Percentiles rank a stretch among this genome's conserved stretches.
Conservation (phyloP, 2,113 vertebrate genomes). For the Albula glossodonta region DNA sequence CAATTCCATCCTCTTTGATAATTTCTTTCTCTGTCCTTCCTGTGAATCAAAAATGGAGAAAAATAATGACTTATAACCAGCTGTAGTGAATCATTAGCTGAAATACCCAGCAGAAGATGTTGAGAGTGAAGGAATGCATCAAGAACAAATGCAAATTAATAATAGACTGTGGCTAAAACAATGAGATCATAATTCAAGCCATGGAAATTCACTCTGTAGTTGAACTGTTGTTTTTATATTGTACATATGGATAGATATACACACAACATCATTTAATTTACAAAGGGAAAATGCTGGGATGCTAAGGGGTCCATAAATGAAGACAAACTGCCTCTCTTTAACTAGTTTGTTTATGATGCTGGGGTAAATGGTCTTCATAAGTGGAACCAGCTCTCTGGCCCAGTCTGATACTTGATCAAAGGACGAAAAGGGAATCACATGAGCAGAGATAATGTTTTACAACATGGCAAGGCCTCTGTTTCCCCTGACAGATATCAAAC, state of each 20-base stretch:
- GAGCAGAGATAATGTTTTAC: constrained; percentile 52
- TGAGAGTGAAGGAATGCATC: constrained; percentile 29
- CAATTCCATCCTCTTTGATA: constrained; percentile 54
- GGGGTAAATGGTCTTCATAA: no score
- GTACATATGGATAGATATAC: constrained; percentile 73
- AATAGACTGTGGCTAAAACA: constrained; percentile 41
- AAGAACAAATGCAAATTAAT: constrained; percentile 41
- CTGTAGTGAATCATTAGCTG: neutral
- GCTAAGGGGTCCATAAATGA: constrained; percentile 27
- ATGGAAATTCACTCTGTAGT: constrained; percentile 66
- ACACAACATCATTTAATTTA: constrained; percentile 70
- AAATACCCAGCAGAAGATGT: constrained; percentile 5
- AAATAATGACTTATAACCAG: neutral
- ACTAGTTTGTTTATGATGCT: constrained; percentile 19
- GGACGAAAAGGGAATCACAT: constrained; percentile 40
- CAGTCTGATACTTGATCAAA: constrained; percentile 49
- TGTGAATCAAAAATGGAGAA: neutral
- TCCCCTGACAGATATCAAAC: no score
- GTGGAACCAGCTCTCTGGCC: neutral
- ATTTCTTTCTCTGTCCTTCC: constrained; percentile 56
- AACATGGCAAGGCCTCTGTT: constrained; percentile 46
- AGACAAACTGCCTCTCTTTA: constrained; percentile 55
- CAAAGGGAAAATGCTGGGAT: constrained; percentile 43
- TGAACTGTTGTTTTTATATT: constrained; percentile 73
- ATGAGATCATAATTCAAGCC: constrained; percentile 55